Base-by-base conservation (phyloP, 2,888 invertebrate species). In the Agriopis marginaria region DNA sequence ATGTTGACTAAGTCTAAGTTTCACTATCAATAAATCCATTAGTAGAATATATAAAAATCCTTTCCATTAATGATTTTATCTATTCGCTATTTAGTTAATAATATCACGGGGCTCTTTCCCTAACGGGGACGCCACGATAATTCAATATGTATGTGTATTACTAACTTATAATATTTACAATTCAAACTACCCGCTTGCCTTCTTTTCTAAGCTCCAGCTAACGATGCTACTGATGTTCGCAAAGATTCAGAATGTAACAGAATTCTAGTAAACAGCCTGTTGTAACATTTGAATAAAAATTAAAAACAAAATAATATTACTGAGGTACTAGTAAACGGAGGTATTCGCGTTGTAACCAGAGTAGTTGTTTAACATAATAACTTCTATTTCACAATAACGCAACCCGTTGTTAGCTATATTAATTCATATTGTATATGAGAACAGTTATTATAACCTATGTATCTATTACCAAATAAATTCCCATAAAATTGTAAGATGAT, bases 11-110 rank as follows among this genome's bases (percentile, higher is more conserved):
- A 84, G 81, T 85, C 90, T 93, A 93, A 86, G 91, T 91, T 93
- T 92, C 83, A 90, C 92, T 92, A 94, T 86, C 82, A 88, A 92
- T 93, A 90, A 91, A 93, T 91, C 91, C 90, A 92, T 93, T 91
- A 93, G 90, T 92, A 91, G 92, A 93, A 93, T 93, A 94, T 93
- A 93, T 93, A 93, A 93, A 93, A 94, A 92, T 92, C 89, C 91
- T 84, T 91, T 93, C 91, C 91, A 87, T 90, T 92, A 93, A 92
- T 92, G 93, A 91, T 93, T 93, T 92, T 87, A 91, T 91, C 91
- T 93, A 93, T 92, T 91, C 87, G 87, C 91, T 93, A 93, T 91
- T 89, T 92, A 91, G 86, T 92, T 92, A 88, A 90, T 92, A 92
- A 93, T 94, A 94, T 94, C 94, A 94, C 94, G 94, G 91, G 93